Evolutionary conservation across 1,140 invertebrate species (phyloP).

Genomic region (Heliconius congener): DNA sequence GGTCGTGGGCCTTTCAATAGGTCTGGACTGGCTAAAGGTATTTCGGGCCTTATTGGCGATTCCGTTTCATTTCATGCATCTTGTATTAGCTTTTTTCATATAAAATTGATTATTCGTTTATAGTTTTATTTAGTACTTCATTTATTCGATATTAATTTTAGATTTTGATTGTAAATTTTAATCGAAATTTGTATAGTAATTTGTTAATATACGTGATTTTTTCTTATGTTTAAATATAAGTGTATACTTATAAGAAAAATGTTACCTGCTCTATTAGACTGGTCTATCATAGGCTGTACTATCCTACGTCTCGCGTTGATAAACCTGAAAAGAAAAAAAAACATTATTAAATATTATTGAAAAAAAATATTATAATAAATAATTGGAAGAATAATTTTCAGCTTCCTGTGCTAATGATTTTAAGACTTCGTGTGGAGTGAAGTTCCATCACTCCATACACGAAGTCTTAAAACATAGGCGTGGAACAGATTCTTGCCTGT

Average conservation of each 20-base stretch:
- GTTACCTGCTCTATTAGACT: slow-evolving; percentile 98
- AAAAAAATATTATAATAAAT: too few relatives aligned
- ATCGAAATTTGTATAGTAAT: not conserved
- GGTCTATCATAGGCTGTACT: slow-evolving; percentile 98
- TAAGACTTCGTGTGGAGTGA: too few relatives aligned
- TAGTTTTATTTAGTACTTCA: too few relatives aligned
- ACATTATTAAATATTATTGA: slow-evolving; percentile 9
- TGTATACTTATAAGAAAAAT: slow-evolving; percentile 77
- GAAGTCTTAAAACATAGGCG: too few relatives aligned
- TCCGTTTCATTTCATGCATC: too few relatives aligned
- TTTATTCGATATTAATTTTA: too few relatives aligned
- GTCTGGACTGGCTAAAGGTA: not conserved
- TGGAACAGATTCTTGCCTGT: too few relatives aligned
- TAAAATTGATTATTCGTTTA: too few relatives aligned
- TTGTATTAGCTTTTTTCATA: too few relatives aligned
- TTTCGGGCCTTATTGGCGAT: not conserved
- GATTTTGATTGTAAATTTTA: not conserved
- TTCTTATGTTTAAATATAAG: not conserved
- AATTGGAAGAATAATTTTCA: too few relatives aligned
- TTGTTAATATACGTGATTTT: not conserved
- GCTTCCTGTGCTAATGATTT: too few relatives aligned
- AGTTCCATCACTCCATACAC: too few relatives aligned
- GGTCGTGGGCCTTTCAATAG: not conserved
- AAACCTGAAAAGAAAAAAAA: slow-evolving; percentile 89
- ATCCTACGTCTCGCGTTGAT: slow-evolving; percentile 99